Base-by-base conservation (phyloP, 2,888 invertebrate genomes). In the Sthenelais limicola region DNA sequence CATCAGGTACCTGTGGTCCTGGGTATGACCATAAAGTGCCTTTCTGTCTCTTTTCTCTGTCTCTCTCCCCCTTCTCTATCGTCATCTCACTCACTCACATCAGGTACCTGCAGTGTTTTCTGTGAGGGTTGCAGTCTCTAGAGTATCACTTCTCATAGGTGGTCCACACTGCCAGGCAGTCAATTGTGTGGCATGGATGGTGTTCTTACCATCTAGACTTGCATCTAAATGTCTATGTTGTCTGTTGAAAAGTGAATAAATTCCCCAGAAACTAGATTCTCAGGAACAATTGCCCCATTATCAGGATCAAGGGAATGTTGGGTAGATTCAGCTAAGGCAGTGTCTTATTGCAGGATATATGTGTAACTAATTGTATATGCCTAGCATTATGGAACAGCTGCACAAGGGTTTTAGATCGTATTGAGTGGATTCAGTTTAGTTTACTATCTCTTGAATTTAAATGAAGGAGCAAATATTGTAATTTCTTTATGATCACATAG, bases 201-300 rank as follows among this genome's bases (percentile, higher is more conserved):
- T 58, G 21, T 58, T 35, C 30, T 58, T 58, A 21, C 58, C 58
- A 58, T 58, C 58, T 33, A 58, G 30, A 30, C 32, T 35, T 33
- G 18, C 32, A 58, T 58, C 58, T n/a, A 58, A 4, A 58, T 58
- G 24, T 58, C 58, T 26, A 58, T 58, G 58, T 58, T 58, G 18
- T 58, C 58, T 33, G 58, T 21, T 12, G 58, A 30, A 30, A 58
- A 58, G 30, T 58, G 58, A 15, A 58, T 33, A 58, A 58, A 58
- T 33, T 30, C 12, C 2, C 30, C 58, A 33, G 58, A 33, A 58
- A 28, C 33, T 30, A 58, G 18, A 4, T 24, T 58, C 9, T 12
- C 15, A 2, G 58, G 58, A 30, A 58, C 58, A 15, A 58, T n/a
- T 33, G 33, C 58, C 18, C 58, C 58, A 58, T 3, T 58, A 5